phyloP scores from a whole-genome alignment of 2,888 invertebrate species.

The Alviniconcha strummeri region DNA sequence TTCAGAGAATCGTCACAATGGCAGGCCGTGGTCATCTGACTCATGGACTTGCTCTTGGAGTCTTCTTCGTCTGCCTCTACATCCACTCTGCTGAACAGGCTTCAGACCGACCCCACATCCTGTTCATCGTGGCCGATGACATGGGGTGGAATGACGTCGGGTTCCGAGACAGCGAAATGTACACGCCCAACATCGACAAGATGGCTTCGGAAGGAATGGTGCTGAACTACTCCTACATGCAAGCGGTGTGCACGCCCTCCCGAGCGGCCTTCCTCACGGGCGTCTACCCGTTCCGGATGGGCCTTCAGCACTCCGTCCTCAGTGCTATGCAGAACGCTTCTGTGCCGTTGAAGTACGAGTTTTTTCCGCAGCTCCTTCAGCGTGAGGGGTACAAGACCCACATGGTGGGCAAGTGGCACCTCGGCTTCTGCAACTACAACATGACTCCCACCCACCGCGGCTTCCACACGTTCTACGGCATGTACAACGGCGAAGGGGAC shows the following conservation, averaged over 20 bases:
- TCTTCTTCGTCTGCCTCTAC: neutral
- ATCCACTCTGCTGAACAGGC: neutral
- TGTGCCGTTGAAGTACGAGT: conserved; percentile 18
- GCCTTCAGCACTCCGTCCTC: conserved; percentile 21
- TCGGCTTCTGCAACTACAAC: conserved; percentile 20
- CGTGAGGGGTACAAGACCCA: conserved; percentile 21
- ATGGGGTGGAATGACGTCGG: conserved; percentile 11
- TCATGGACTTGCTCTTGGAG: neutral
- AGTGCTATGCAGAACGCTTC: conserved; percentile 3
- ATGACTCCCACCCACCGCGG: neutral
- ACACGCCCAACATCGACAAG: conserved; percentile 70
- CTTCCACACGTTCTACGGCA: neutral
- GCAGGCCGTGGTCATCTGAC: neutral
- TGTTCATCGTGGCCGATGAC: conserved; percentile 9
- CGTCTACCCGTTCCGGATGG: conserved; percentile 48
- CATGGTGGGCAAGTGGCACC: conserved; percentile 32
- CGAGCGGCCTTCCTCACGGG: conserved; percentile 76
- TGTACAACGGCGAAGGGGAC: conserved; percentile 16
- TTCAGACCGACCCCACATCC: conserved; percentile 14
- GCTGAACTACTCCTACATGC: conserved; percentile 71
- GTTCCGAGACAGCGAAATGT: neutral
- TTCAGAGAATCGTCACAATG: neutral
- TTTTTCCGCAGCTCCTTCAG: conserved; percentile 43
- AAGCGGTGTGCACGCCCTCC: conserved; percentile 72
- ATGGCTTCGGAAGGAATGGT: conserved; percentile 68